Base-by-base conservation (phyloP, 1,140 invertebrate genomes). In the Sesamia nonagrioides region DNA sequence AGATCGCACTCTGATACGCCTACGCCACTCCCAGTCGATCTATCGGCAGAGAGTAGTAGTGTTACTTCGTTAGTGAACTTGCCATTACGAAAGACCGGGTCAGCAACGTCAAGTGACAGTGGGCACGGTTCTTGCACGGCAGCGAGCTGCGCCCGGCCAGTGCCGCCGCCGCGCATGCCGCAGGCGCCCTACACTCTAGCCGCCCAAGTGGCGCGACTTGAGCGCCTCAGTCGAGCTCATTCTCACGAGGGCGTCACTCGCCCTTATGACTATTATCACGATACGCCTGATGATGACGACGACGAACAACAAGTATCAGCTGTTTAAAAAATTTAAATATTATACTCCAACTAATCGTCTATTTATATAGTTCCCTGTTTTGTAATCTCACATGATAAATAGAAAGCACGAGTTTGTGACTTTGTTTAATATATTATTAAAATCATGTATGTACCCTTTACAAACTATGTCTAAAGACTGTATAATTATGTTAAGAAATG, bases 11-110 rank as follows among this genome's bases (percentile, higher is more conserved):
- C 98, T n/a, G 98, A 98, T 90, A 98, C 98, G 5, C 97, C 97
- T 6, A 97, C 96, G 83, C 96, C 97, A n/a, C 95, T 97, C 77
- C 97, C 97, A 2, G 98, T 99, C 17, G 98, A 99, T 91, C 96
- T 99, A 54, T 98, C 97, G 75, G 98, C 98, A 11, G 99, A 99
- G 94, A 99, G 98, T 91, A 99, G 98, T 91, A 99, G 98, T 93
- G 98, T 99, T 68, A 98, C 98, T 37, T 98, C 98, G 83, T 96
- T 99, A 81, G 98, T 98, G 86, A 98, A 98, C 95, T 96, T 98
- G 90, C 98, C 98, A 58, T 93, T 98, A 82, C 95, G 98, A 82
- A 99, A 99, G 95, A 98, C 98, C 48, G 97, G 97, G 90, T 98
- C 97, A 72, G 96, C 97, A 82, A 98, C 97, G 80, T 98, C 97